phyloP scores from a whole-genome alignment of 2,797 vertebrate species.

The Aulostomus chinensis region DNA sequence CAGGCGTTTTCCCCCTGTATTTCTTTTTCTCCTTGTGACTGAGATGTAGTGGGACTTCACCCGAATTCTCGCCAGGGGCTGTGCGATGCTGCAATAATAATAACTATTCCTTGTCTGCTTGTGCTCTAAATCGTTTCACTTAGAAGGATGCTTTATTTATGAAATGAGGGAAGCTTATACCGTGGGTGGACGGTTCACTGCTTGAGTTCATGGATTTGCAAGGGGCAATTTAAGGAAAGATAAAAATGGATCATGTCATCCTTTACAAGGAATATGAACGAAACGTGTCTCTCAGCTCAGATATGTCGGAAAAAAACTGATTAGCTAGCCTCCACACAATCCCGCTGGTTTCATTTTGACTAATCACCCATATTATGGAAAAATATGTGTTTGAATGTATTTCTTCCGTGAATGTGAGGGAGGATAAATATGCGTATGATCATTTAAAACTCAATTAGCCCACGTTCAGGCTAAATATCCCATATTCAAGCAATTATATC shows the following conservation, averaged over 20 bases:
- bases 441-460: too few species aligned
- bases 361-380: constrained; percentile 27
- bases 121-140: constrained; percentile 53
- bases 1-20: too few species aligned
- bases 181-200: constrained; percentile 32
- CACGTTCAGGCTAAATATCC: constrained; percentile 23
- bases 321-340: constrained; percentile 15
- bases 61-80: constrained; percentile 47
- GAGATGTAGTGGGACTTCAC: constrained; percentile 35
- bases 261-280: constrained; percentile 28
- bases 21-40: constrained; percentile 8
- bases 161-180: constrained; percentile 38
- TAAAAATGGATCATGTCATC: constrained; percentile 31
- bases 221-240: constrained; percentile 39
- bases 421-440: too few species aligned
- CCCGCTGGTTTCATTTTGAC: constrained; percentile 16
- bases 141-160: constrained; percentile 64
- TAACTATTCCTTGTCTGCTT: constrained; percentile 31
- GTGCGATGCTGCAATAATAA: constrained; percentile 40
- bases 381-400: constrained; percentile 4
- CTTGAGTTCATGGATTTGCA: constrained; percentile 23
- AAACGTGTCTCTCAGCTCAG: constrained; percentile 14
- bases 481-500: constrained; percentile 41
- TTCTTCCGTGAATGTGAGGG: background rate
- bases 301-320: constrained; percentile 15